A percentile compares a stretch with the other conserved stretches of the same genome.
These are phyloP conservation scores for Macropodus opercularis DNA, from an alignment of 2,797 vertebrate genomes.

Conservation along the genomic window DNA sequence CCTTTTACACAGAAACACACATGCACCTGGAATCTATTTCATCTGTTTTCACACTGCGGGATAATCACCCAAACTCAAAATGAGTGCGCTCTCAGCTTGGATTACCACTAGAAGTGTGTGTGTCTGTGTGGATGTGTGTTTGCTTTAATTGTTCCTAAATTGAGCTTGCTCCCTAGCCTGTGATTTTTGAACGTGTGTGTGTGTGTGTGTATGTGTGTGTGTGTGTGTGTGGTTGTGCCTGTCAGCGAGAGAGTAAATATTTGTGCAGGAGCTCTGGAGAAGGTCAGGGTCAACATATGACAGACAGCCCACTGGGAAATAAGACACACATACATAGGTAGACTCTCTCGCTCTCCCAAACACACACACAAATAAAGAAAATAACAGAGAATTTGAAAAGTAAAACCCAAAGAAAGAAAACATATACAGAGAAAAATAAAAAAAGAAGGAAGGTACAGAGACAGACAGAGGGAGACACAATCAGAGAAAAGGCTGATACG, in stretches of 20 bases:
- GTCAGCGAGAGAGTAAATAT: conserved; percentile 83
- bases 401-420: conserved; percentile 31
- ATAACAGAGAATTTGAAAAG: conserved; percentile 29
- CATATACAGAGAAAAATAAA: conserved; percentile 36
- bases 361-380: conserved; percentile 8
- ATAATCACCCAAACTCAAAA: conserved; percentile 74
- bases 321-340: conserved; percentile 59
- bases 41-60: conserved; percentile 73
- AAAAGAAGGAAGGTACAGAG: conserved; percentile 7
- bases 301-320: conserved; percentile 81
- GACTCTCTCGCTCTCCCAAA: conserved; percentile 7
- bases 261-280: conserved; percentile 79
- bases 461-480: background rate
- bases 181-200: conserved; percentile 20
- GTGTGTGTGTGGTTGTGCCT: conserved; percentile 50
- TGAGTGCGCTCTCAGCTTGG: conserved; percentile 73
- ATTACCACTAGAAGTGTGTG: conserved; percentile 61
- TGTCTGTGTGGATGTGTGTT: conserved; percentile 54
- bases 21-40: conserved; percentile 80
- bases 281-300: conserved; percentile 85
- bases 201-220: conserved; percentile 33
- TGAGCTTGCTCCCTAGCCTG: conserved; percentile 49
- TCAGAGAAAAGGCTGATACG: conserved; percentile 37
- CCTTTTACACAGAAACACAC: conserved; percentile 56
- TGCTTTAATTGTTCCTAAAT: conserved; percentile 66